Evolutionary conservation across 2,888 invertebrate species (phyloP), one percentile per base, ranked within the genome.

Genomic region (Mythimna ferrago): DNA sequence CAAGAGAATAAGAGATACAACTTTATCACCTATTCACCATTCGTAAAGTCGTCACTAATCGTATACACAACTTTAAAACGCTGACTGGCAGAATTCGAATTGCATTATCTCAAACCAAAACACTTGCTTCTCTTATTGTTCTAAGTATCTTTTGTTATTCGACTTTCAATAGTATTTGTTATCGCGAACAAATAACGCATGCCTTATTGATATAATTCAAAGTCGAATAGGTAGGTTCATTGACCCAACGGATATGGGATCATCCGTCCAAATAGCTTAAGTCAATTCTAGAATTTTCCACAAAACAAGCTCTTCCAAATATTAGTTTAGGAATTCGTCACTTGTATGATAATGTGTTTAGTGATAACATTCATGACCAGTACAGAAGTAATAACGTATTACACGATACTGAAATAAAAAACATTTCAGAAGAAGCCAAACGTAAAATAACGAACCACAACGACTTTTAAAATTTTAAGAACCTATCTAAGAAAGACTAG

Each of bases 111-210:
- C 26, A 73, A 78, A 74, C 66, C 73, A 78, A 82, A 84, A 80
- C 75, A 83, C 81, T 78, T 71, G 72, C 71, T 68, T 77, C 85
- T 84, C 77, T 86, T 86, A 80, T 87, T 83, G 82, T 83, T 66
- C 72, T 56, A 71, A 81, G 73, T 79, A 75, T 74, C 80, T 80
- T 80, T 86, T 89, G 86, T 89, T 87, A 83, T 85, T 80, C 84
- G 82, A 84, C 73, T 79, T 84, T 79, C 81, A 82, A 83, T 66
- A 79, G 78, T 64, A 60, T 73, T 80, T 85, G 79, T 83, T 85
- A 85, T 85, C 84, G 76, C 73, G 65, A 81, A 81, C 86, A 85
- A 84, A 88, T 85, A 85, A 84, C 57, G 77, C 70, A 80, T 81
- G 78, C 71, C 57, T 76, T 85, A 82, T 86, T 78, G 81, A 84